Base-by-base conservation (phyloP, 2,113 vertebrate species). In the Galbula dea region DNA sequence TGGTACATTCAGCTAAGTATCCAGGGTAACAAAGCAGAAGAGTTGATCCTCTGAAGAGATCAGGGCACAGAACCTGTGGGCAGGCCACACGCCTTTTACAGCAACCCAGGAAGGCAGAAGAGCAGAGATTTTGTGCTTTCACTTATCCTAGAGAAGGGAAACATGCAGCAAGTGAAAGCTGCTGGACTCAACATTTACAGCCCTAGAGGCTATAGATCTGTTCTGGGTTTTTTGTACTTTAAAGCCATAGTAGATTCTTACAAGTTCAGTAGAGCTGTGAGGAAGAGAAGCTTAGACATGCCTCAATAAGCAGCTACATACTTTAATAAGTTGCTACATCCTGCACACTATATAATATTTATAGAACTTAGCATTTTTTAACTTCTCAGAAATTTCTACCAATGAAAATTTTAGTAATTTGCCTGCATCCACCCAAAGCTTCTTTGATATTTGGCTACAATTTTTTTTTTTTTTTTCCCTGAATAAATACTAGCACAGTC, bases 301-400 rank as follows among this genome's bases (percentile, higher is more conserved):
- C 71, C 67, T 77, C 84, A 84, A 2, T 12, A 46, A 83, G 49
- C 58, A 88, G 37, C 55, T 58, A 78, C 49, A 43, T 26, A 63
- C 46, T 83, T 73, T 6, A 93, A 22, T 75, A 92, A 89, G 81
- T 65, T 85, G 48, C 19, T 91, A 83, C 78, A 96, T 69, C 58
- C 75, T 78, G 61, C 94, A 83, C 18, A 51, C 49, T 66, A 66
- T 89, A 79, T 81, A 88, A 88, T 92, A 92, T 79, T 90, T 59
- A 89, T 73, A 51, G 1, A 3, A 39, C n/a, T 92, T 94, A 78
- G 48, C 32, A 61, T 72, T 90, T 88, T 86, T 86, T 78, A 90
- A 92, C 73, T 72, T 89, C 65, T 81, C 46, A 62, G 74, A 89
- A 85, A 93, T 87, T 85, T 89, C 49, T 68, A 72, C 78, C 61